phyloP scores from a whole-genome alignment of 2,113 vertebrate genomes.

The Calyptomena viridis region DNA sequence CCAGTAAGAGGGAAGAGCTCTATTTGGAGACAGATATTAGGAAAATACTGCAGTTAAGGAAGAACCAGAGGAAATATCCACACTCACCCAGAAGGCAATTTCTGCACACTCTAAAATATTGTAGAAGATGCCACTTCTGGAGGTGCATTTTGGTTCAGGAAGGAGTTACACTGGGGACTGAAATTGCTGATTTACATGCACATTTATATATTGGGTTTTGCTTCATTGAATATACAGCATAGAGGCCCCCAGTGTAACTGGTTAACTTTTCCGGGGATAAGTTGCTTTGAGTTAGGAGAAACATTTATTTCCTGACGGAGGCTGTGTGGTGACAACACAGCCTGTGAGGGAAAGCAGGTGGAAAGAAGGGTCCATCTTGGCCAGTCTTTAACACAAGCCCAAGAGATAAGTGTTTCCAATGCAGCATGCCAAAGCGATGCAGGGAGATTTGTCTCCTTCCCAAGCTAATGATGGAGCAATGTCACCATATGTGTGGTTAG shows the following conservation, averaged over 20 bases:
- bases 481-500: conserved; percentile 67
- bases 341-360: conserved; percentile 40
- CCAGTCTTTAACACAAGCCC: background rate
- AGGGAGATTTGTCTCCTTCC: conserved; percentile 53
- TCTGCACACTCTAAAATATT: background rate
- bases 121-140: background rate
- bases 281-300: background rate
- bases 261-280: background rate
- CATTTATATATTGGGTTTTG: rapidly evolving
- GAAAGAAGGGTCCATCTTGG: conserved; percentile 23
- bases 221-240: rapidly evolving
- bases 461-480: conserved; percentile 61
- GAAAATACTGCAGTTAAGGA: background rate
- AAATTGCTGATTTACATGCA: background rate
- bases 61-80: background rate
- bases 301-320: background rate
- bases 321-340: conserved; percentile 34
- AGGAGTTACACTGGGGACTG: background rate
- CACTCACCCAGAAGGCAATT: background rate
- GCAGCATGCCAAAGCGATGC: conserved; percentile 17
- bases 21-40: background rate
- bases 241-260: background rate
- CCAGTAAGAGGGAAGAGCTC: background rate
- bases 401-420: conserved; percentile 53
- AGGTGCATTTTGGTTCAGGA: background rate